phyloP scores from a whole-genome alignment of 2,797 vertebrate genomes.

The Enteromius afrohamiltoni region DNA sequence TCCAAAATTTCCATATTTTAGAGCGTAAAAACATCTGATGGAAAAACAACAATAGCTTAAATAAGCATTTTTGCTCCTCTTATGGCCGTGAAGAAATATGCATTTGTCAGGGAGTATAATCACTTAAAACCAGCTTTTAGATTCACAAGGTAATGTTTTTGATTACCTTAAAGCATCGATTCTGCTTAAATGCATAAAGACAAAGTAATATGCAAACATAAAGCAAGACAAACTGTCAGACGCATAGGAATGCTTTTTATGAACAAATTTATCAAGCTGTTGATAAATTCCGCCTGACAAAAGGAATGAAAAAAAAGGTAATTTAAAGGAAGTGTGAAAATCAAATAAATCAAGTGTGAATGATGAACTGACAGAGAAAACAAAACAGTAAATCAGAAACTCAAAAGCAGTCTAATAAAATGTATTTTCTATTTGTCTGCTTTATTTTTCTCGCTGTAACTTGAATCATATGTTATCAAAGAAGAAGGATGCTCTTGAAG shows the following conservation, averaged over 20 bases:
- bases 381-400: conserved; percentile 42
- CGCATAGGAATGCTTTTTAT: conserved; percentile 13
- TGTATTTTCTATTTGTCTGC: conserved; percentile 21
- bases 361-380: conserved; percentile 46
- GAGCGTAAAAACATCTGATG: conserved; percentile 29
- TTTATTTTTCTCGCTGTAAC: conserved; percentile 15
- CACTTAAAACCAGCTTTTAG: background rate
- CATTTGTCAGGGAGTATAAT: conserved; percentile 29
- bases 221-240: background rate
- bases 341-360: conserved; percentile 37
- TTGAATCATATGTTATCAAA: conserved; percentile 43
- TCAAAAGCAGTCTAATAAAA: conserved; percentile 40
- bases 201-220: background rate
- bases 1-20: conserved; percentile 55
- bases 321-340: conserved; percentile 33
- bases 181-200: background rate
- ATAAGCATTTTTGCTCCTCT: conserved; percentile 26
- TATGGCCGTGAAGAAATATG: background rate
- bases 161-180: background rate
- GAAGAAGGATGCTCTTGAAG: conserved; percentile 19
- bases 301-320: background rate
- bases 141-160: background rate
- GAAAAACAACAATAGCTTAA: conserved; percentile 41
- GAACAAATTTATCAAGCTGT: background rate
- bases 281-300: conserved; percentile 13